phyloP scores from a whole-genome alignment of 2,888 invertebrate species.

The Drosophila paucipuncta region DNA sequence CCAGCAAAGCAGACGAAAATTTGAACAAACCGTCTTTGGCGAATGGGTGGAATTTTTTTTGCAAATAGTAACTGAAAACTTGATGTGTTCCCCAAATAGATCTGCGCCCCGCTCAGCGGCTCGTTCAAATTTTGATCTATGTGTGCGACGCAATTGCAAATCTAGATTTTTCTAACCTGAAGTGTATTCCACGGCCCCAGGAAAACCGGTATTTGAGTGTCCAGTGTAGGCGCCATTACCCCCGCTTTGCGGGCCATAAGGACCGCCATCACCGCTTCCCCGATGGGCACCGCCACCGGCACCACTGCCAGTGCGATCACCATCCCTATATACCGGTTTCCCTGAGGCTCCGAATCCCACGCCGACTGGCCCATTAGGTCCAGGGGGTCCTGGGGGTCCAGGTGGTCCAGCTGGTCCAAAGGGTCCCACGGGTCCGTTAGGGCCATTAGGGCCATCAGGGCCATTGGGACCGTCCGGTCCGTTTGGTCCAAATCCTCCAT shows the following conservation, averaged over 20 bases:
- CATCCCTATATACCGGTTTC: slow-evolving; percentile 76
- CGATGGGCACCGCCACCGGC: slow-evolving; percentile 29
- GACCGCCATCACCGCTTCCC: slow-evolving; percentile 28
- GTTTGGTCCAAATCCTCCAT: slow-evolving; percentile 43
- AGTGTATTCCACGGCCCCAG: slow-evolving; percentile 80
- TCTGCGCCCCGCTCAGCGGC: slow-evolving; percentile 32
- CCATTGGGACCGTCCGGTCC: slow-evolving; percentile 76
- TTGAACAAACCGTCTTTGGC: slow-evolving; percentile 64
- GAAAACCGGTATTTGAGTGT: slow-evolving; percentile 79
- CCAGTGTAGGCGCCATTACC: slow-evolving; percentile 52
- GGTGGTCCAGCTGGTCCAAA: slow-evolving; percentile 38
- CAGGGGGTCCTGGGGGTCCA: slow-evolving; percentile 32
- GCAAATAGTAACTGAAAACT: background rate
- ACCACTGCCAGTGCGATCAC: slow-evolving; percentile 59
- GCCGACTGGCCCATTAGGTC: slow-evolving; percentile 84
- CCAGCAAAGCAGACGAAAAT: slow-evolving; percentile 61
- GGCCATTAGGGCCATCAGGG: slow-evolving; percentile 42
- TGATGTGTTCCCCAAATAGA: background rate
- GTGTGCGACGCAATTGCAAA: slow-evolving; percentile 31
- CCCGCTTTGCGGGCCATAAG: slow-evolving; percentile 24
- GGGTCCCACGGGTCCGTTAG: slow-evolving; percentile 25
- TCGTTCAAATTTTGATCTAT: slow-evolving; percentile 70
- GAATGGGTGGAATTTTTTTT: background rate
- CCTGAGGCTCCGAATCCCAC: slow-evolving; percentile 83
- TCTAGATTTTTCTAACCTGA: slow-evolving; percentile 81